Evolutionary conservation across 2,113 vertebrate species (phyloP).

Genomic region (Todiramphus saurophagus): DNA sequence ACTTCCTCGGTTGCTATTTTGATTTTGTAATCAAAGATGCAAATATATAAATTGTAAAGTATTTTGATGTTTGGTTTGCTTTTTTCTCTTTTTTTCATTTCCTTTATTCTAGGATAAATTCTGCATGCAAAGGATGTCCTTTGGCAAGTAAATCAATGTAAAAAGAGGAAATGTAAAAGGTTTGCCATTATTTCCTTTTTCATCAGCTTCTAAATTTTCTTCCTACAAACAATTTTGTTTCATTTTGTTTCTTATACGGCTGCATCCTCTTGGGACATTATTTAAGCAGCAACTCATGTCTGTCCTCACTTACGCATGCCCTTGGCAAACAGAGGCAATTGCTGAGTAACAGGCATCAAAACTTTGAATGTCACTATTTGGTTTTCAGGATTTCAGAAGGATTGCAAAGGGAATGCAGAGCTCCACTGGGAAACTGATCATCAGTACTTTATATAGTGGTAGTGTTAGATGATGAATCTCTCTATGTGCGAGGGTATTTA

Average conservation of each 20-base stretch:
- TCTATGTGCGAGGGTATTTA: neutral
- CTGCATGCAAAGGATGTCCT: neutral
- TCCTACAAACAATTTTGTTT: neutral
- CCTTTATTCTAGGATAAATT: neutral
- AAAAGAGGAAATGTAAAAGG: slow-evolving; percentile 1
- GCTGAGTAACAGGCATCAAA: slow-evolving; percentile 13
- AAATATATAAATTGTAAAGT: neutral
- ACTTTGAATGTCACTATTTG: slow-evolving; percentile 43
- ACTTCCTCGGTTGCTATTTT: neutral
- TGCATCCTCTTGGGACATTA: neutral
- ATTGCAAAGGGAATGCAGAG: slow-evolving; percentile 27
- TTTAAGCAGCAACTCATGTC: neutral
- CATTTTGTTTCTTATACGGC: neutral
- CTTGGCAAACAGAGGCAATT: neutral
- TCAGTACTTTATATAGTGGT: slow-evolving; percentile 28
- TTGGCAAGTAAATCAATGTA: neutral
- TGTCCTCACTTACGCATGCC: neutral
- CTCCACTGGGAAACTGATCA: slow-evolving; percentile 36
- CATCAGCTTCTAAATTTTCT: neutral
- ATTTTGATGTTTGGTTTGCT: neutral
- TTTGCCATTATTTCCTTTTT: neutral
- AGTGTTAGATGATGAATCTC: slow-evolving; percentile 17
- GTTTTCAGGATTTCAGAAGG: slow-evolving; percentile 34
- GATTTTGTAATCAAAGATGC: neutral
- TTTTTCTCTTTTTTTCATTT: neutral